These are phyloP conservation scores for Gorsachius goisagi DNA, from an alignment of 2,113 vertebrate genomes.

Conservation along the genomic window DNA sequence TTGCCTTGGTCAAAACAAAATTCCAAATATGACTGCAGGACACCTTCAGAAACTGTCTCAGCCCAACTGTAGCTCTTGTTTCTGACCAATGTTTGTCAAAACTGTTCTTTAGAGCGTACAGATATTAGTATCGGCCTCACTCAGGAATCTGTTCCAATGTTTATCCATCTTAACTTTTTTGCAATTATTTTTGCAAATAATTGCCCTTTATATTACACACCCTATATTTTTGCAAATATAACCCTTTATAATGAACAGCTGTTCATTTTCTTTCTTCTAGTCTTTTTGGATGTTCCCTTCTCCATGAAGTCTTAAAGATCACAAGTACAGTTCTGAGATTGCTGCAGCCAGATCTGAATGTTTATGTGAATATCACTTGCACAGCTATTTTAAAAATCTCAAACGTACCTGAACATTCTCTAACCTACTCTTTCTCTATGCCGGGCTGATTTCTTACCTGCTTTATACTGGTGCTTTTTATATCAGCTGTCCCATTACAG, in stretches of 20 bases:
- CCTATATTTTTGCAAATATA: not conserved
- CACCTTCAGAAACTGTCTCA: not conserved
- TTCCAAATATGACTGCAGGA: not conserved
- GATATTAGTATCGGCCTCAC: not conserved
- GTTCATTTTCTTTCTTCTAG: not conserved
- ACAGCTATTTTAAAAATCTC: not conserved
- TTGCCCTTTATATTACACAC: not conserved
- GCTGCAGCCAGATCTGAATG: not conserved
- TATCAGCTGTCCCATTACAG: not conserved
- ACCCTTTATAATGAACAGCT: not conserved
- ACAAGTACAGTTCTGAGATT: not conserved
- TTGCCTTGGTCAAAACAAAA: not conserved
- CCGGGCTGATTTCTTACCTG: not conserved
- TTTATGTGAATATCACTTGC: not conserved
- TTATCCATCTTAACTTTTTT: not conserved
- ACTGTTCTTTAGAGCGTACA: not conserved
- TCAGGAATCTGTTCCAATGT: not conserved
- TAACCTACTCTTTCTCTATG: not conserved
- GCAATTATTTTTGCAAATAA: not conserved
- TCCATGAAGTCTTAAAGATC: not conserved
- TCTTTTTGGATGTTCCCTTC: not conserved
- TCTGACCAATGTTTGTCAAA: not conserved
- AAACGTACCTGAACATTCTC: not conserved
- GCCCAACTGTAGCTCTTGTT: not conserved
- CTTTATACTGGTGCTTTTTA: not conserved